These are phyloP conservation scores for Coenonympha glycerion DNA, from an alignment of 2,888 invertebrate species.

Conservation along the genomic window DNA sequence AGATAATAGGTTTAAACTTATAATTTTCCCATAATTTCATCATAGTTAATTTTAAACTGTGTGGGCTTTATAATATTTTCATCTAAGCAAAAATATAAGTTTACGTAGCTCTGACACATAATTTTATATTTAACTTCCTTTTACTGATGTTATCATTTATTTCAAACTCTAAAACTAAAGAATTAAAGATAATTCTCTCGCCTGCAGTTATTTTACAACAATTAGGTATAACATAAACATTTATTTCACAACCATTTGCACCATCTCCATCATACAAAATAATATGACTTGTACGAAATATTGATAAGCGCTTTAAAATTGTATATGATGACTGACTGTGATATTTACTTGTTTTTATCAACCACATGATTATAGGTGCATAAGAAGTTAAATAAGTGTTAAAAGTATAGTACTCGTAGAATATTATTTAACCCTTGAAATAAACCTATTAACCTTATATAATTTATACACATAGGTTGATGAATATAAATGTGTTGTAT, in stretches of 20 bases:
- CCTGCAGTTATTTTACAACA: conserved; percentile 14
- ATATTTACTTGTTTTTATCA: background rate
- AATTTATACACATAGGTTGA: no score
- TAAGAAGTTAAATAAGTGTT: background rate
- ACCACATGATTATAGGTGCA: background rate
- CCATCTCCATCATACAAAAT: conserved; percentile 27
- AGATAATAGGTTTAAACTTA: background rate
- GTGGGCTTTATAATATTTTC: background rate
- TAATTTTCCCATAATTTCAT: background rate
- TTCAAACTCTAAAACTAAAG: conserved; percentile 4
- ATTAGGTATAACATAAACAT: no score
- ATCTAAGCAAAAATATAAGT: conserved; percentile 8
- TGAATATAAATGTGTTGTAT: background rate
- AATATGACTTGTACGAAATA: conserved; percentile 19
- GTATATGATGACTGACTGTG: no score
- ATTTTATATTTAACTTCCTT: background rate
- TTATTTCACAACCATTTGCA: conserved; percentile 37
- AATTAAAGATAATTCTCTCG: conserved; percentile 17
- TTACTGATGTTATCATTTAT: conserved; percentile 5
- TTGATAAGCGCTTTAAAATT: background rate
- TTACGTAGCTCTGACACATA: conserved; percentile 1
- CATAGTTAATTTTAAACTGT: conserved; percentile 5
- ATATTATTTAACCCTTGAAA: no score
- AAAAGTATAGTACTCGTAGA: no score
- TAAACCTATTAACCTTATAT: no score